A percentile compares a stretch with the other conserved stretches of the same genome.
phyloP scores from a whole-genome alignment of 2,113 vertebrate genomes.

The Odontesthes bonariensis region DNA sequence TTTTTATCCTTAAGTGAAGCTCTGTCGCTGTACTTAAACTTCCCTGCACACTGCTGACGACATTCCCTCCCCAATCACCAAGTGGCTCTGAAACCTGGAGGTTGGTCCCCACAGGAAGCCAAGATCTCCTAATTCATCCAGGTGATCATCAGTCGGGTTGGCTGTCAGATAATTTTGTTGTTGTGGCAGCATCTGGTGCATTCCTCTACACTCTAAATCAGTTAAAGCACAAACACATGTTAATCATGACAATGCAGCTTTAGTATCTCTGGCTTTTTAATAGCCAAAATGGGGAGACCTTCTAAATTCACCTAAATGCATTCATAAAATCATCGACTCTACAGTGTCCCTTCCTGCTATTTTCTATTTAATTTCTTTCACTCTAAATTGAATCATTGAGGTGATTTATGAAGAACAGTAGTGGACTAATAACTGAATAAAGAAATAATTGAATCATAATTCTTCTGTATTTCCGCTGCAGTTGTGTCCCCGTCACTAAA shows the following conservation, averaged over 20 bases:
- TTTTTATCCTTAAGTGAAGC: no score
- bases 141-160: no score
- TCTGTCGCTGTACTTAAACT: no score
- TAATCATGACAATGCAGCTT: neutral
- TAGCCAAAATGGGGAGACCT: neutral
- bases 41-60: no score
- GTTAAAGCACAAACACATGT: neutral
- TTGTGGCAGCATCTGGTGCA: neutral
- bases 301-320: neutral
- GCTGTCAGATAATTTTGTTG: no score
- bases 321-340: slow-evolving; percentile 29
- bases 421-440: slow-evolving; percentile 31
- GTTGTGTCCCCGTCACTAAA: neutral
- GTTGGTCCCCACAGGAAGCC: neutral
- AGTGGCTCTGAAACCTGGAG: neutral
- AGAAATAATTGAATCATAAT: slow-evolving; percentile 27
- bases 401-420: slow-evolving; percentile 42
- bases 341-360: slow-evolving; percentile 4
- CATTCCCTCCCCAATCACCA: neutral
- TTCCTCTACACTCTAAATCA: neutral
- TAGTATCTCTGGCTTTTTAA: neutral
- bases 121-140: no score
- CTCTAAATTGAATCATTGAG: slow-evolving; percentile 37
- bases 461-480: slow-evolving; percentile 19
- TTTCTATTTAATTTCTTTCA: slow-evolving; percentile 25